Evolutionary conservation across 2,113 vertebrate species (phyloP).

Genomic region (Forbesichthys agassizii): DNA sequence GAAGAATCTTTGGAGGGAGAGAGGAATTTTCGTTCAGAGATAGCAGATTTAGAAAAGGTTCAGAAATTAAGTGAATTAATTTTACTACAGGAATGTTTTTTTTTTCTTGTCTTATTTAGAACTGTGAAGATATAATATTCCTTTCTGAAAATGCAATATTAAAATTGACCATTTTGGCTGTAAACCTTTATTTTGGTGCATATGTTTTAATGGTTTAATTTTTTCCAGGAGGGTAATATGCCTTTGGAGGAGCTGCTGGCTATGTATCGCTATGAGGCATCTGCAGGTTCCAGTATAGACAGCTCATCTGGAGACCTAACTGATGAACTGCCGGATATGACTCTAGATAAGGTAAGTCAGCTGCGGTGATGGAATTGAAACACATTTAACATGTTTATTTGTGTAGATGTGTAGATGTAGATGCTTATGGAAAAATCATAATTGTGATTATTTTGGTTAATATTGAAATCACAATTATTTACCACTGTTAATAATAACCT

Average conservation of each 20-base stretch:
- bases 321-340: conserved; percentile 97
- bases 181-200: background rate
- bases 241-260: conserved; percentile 93
- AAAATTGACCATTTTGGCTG: no score
- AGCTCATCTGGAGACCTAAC: conserved; percentile 95
- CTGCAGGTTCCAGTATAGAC: conserved; percentile 87
- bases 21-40: conserved; percentile 90
- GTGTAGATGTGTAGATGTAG: background rate
- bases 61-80: background rate
- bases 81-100: background rate
- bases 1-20: conserved; percentile 94
- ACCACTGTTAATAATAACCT: no score
- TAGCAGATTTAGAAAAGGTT: conserved; percentile 98
- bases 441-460: no score
- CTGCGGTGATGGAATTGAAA: background rate
- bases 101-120: background rate
- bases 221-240: conserved; percentile 92
- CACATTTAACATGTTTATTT: background rate
- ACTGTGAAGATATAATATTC: no score
- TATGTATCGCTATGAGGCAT: conserved; percentile 93
- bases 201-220: background rate
- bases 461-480: no score
- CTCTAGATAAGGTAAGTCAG: conserved; percentile 92
- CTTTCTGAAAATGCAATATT: no score
- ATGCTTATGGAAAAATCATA: no score